Percentiles rank a stretch among this genome's conserved stretches.
Conservation (phyloP, 2,888 invertebrate genomes). For the Eucera pruinosa region DNA sequence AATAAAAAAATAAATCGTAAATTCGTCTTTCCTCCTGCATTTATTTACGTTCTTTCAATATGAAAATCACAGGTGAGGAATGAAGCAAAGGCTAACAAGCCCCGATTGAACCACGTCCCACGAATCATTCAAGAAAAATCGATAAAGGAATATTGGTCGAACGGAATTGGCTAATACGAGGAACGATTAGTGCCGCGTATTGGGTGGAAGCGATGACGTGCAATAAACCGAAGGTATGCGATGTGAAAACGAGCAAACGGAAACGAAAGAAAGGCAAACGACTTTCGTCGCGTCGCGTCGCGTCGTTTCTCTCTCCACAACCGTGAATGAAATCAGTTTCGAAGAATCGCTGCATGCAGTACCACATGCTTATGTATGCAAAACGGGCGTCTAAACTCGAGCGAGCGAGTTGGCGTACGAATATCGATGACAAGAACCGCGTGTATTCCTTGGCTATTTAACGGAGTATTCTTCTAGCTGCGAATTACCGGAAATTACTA, state of each 20-base stretch:
- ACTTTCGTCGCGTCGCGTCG: constrained; percentile 16
- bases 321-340: constrained; percentile 41
- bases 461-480: constrained; percentile 16
- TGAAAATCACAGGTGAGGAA: constrained; percentile 8
- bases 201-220: not conserved
- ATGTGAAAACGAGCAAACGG: constrained; percentile 28
- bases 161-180: constrained; percentile 34
- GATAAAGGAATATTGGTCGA: constrained; percentile 38
- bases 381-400: constrained; percentile 35
- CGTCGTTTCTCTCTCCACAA: not conserved
- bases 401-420: constrained; percentile 15
- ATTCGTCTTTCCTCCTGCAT: too few relatives aligned
- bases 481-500: constrained; percentile 62
- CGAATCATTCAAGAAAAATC: constrained; percentile 9
- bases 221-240: constrained; percentile 35
- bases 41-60: too few relatives aligned
- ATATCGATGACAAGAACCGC: constrained; percentile 19
- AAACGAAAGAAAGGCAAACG: constrained; percentile 2
- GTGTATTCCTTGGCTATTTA: not conserved
- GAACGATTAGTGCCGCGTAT: constrained; percentile 52
- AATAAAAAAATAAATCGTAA: too few relatives aligned
- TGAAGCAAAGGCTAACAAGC: constrained; percentile 24
- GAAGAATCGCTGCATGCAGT: constrained; percentile 34
- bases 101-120: constrained; percentile 15
- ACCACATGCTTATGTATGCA: constrained; percentile 21